Evolutionary conservation across 2,113 vertebrate genomes (phyloP), one percentile per base, ranked within the genome.

Genomic region (Suricata suricatta): DNA sequence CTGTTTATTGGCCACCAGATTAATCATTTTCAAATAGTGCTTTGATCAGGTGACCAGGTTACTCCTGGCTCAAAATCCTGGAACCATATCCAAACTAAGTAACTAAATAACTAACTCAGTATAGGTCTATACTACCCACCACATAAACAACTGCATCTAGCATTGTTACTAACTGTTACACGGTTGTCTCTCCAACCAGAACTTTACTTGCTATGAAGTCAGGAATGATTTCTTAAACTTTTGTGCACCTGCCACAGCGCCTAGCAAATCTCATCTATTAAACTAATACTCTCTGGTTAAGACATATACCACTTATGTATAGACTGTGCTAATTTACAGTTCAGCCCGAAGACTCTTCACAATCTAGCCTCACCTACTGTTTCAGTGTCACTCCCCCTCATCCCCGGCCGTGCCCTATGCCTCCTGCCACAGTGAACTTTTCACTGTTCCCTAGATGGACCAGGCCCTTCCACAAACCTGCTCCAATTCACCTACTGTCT

Each of bases 151-250:
- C 50, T 76, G 9, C 57, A 92, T 77, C 38, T 88, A 88, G 23
- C n/a, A 69, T 11, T 93, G 19, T 77, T 82, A 88, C 54, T 81
- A 72, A 80, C 77, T n/a, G 66, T 54, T 89, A 38, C 38, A 63
- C 15, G 19, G 52, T 79, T 95, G 38, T 68, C 60, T 93, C 64
- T 92, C 72, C 47, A 89, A 90, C 38, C 41, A 95, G 31, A 94
- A 94, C 50, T 92, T 12, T 69, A 93, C 72, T 50, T 93, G 84
- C 41, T n/a, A 69, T 52, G 68, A 92, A 60, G 33, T 93, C 68
- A 91, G 35, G 60, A 96, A 83, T 13, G 21, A 95, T 90, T 96
- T 79, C 85, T 90, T 90, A 97, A 96, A 93, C 69, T 82, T 97
- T 92, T 76, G 33, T 57, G 68, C 7, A 94, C 47, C 47, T 94